Base-by-base conservation (phyloP, 2,797 vertebrate genomes). In the Rhinogobio ventralis region DNA sequence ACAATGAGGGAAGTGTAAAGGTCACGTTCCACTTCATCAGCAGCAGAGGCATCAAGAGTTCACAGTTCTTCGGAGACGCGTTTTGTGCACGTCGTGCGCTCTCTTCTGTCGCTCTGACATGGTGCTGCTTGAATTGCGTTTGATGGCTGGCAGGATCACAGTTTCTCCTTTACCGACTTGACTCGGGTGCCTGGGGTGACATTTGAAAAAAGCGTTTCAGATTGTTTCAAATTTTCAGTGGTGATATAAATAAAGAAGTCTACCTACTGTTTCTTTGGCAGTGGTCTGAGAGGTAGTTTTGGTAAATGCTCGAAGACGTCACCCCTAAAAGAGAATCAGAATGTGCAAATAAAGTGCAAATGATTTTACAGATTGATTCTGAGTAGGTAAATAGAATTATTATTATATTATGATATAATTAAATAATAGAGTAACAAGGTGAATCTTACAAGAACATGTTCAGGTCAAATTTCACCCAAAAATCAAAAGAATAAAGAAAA, bases 261-360 rank as follows among this genome's bases (percentile, higher is more conserved):
- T 8, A 91, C 93, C 90, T 89, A 93, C 91, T 89, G 90, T 88
- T 91, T 94, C 89, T 92, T 93, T 60, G 91, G 82, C n/a, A 85
- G 14, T 5, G 87, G 69, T 87, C 90, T 93, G 36, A 83, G 39
- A 20, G 90, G 46, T 9, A 93, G 81, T 87, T 88, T 91, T 64
- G 92, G 92, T n/a, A 94, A 87, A 67, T 81, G 89, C 4, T 3
- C 53, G 4, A 72, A 82, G 5, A 90, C 90, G 67, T 87, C 88
- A 79, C 81, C 87, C 74, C 92, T 68, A 74, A 53, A 69, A 60
- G 81, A 67, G 88, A 82, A 45, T 36, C 28, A n/a, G 15, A 77
- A 77, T 11, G 1, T 25, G 53, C 19, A 33, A 55, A 62, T 28
- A 75, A 75, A 33, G 10, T 15, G 19, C 3, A 55, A 60, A 66